These are phyloP conservation scores for Zaprionus africanus DNA, from an alignment of 1,140 invertebrate genomes.

Conservation along the genomic window DNA sequence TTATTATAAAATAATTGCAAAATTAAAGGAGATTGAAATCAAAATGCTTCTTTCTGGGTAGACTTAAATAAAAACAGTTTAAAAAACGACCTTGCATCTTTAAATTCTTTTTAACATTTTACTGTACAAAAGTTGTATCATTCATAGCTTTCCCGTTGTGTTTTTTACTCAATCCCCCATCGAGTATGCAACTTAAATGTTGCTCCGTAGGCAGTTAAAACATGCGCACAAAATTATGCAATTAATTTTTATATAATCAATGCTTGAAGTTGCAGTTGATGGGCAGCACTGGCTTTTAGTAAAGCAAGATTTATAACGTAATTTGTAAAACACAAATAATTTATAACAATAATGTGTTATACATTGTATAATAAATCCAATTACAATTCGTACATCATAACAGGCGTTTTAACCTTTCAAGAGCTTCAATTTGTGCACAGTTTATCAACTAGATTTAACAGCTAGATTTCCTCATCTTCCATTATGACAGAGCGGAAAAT, in stretches of 20 bases:
- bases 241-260: not conserved
- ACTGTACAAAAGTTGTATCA: no score
- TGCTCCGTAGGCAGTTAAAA: not conserved
- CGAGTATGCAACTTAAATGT: not conserved
- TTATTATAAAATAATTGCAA: no score
- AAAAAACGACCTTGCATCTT: no score
- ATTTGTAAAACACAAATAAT: not conserved
- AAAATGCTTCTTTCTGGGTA: no score
- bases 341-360: no score
- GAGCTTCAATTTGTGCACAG: not conserved
- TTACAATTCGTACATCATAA: not conserved
- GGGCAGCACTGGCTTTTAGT: not conserved
- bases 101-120: no score
- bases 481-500: constrained; percentile 23
- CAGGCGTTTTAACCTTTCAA: not conserved
- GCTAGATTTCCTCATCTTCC: not conserved
- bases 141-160: no score
- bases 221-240: constrained; percentile 1
- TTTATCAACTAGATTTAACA: not conserved
- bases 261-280: no score
- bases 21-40: no score
- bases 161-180: not conserved
- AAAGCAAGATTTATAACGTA: not conserved
- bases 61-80: no score
- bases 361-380: not conserved